A percentile compares a stretch with the other conserved stretches of the same genome.
phyloP scores from a whole-genome alignment of 2,113 vertebrate genomes.

The Piaya cayana region DNA sequence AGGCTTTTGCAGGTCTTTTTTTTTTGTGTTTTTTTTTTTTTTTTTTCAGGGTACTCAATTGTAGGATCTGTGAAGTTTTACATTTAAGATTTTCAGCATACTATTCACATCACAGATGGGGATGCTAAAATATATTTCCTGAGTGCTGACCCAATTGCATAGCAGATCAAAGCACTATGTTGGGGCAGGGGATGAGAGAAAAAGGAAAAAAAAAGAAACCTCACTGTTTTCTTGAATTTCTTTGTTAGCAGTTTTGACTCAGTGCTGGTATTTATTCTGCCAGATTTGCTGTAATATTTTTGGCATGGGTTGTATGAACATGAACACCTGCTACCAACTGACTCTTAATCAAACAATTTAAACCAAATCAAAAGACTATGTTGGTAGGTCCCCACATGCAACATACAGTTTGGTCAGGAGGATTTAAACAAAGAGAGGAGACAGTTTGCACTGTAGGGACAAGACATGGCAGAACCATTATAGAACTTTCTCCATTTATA shows the following conservation, averaged over 20 bases:
- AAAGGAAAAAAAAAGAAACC: neutral
- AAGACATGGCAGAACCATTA: neutral
- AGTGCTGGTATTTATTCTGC: neutral
- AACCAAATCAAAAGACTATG: neutral
- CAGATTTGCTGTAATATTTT: neutral
- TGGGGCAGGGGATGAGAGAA: fast-evolving
- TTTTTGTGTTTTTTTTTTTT: neutral
- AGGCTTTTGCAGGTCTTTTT: neutral
- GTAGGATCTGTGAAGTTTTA: neutral
- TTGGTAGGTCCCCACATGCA: neutral
- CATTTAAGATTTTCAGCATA: slow-evolving; percentile 14
- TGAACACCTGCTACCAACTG: neutral
- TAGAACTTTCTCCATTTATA: neutral
- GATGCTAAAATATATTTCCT: slow-evolving; percentile 60
- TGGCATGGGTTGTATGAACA: neutral
- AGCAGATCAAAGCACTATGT: slow-evolving; percentile 56
- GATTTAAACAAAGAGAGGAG: neutral
- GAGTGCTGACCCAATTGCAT: slow-evolving; percentile 63
- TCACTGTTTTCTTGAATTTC: slow-evolving; percentile 31
- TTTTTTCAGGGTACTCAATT: neutral
- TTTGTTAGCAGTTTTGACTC: neutral
- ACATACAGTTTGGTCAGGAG: neutral
- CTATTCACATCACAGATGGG: neutral
- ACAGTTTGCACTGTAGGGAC: neutral
- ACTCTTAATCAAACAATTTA: neutral